Evolutionary conservation across 2,888 invertebrate genomes (phyloP).

Genomic region (Xylota segnis): DNA sequence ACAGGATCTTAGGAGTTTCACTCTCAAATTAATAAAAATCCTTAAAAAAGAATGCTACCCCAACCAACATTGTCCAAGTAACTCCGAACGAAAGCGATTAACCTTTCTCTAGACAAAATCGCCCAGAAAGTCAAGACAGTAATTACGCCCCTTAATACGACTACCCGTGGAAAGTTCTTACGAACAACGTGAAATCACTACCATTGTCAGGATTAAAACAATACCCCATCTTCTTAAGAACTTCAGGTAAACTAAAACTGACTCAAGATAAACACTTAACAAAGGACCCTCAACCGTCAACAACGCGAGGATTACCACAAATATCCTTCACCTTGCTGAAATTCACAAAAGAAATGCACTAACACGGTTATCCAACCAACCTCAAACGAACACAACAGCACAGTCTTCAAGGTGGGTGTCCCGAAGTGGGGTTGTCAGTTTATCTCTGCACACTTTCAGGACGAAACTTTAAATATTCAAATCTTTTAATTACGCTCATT

Average conservation of each 20-base stretch:
- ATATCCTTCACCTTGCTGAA: slow-evolving; percentile 44
- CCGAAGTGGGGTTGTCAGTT: slow-evolving; percentile 20
- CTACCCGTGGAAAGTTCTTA: slow-evolving; percentile 31
- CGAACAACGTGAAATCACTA: slow-evolving; percentile 64
- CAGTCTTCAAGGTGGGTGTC: not conserved
- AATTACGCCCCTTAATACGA: slow-evolving; percentile 45
- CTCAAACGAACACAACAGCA: slow-evolving; percentile 17
- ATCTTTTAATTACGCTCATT: slow-evolving; percentile 70
- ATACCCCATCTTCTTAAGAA: slow-evolving; percentile 22
- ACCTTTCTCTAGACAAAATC: slow-evolving; percentile 29
- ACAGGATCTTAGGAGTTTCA: too few species aligned
- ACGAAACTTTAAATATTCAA: slow-evolving; percentile 69
- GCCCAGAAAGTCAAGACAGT: slow-evolving; percentile 29
- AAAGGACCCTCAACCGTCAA: slow-evolving; percentile 37
- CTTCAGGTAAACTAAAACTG: slow-evolving; percentile 57
- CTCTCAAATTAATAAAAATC: too few species aligned
- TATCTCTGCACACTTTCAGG: slow-evolving; percentile 47
- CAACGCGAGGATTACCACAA: slow-evolving; percentile 51
- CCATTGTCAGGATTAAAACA: slow-evolving; percentile 69
- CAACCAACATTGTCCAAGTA: too few species aligned
- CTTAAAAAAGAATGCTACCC: too few species aligned
- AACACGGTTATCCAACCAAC: slow-evolving; percentile 35
- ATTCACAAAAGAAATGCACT: slow-evolving; percentile 63
- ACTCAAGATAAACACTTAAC: slow-evolving; percentile 67
- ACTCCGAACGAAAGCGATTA: slow-evolving; percentile 10